These are phyloP conservation scores for Pachycephus smyrnensis DNA, from an alignment of 2,888 invertebrate genomes.

Conservation along the genomic window DNA sequence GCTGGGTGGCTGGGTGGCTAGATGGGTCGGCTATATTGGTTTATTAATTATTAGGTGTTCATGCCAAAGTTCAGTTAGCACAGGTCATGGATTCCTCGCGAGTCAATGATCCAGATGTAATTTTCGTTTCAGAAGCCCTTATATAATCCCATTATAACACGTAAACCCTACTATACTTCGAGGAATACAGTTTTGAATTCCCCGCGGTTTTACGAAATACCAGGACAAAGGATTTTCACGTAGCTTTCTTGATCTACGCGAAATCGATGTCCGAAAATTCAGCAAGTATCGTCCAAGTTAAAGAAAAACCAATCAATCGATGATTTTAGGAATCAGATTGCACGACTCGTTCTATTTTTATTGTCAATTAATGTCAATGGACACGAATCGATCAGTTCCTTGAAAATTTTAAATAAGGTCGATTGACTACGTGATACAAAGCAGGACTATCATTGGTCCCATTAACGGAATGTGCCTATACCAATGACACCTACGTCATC, in stretches of 20 bases:
- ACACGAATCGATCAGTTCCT: neutral
- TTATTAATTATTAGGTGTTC: constrained; percentile 4
- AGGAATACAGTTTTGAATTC: neutral
- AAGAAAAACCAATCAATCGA: neutral
- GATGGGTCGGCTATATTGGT: constrained; percentile 4
- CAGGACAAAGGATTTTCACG: too few relatives aligned
- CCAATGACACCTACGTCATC: neutral
- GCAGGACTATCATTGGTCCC: neutral
- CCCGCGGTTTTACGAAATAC: too few relatives aligned
- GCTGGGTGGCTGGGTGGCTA: constrained; percentile 12
- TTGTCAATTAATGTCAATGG: neutral
- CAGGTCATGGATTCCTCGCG: neutral
- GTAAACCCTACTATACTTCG: too few relatives aligned
- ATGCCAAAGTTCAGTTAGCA: neutral
- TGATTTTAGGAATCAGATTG: neutral
- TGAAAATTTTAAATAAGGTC: neutral
- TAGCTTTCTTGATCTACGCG: too few relatives aligned
- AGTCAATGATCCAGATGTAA: neutral
- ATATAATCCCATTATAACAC: neutral
- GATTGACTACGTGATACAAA: neutral
- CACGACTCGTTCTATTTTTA: neutral
- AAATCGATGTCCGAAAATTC: too few relatives aligned
- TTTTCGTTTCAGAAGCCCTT: neutral
- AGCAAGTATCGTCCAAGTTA: too few relatives aligned
- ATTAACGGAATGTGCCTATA: neutral